A percentile compares a stretch with the other conserved stretches of the same genome.
phyloP scores from a whole-genome alignment of 2,113 vertebrate genomes.

The Oncorhynchus kisutch region DNA sequence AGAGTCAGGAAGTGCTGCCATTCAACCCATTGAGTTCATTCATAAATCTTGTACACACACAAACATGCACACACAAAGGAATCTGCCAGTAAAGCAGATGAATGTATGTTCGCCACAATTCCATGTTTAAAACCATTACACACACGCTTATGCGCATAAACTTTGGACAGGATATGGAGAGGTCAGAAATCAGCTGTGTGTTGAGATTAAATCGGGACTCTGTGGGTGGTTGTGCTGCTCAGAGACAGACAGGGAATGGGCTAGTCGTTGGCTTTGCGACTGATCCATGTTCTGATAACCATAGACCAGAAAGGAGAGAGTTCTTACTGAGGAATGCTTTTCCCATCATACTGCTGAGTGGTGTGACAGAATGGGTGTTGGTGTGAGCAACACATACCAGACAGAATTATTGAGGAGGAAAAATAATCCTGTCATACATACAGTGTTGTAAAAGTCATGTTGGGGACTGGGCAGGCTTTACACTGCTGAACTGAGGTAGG shows the following conservation, averaged over 20 bases:
- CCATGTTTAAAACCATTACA: neutral
- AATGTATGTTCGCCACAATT: neutral
- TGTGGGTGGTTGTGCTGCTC: conserved; percentile 21
- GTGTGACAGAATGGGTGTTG: no score
- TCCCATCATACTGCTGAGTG: neutral
- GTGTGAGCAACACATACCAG: no score
- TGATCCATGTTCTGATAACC: conserved; percentile 32
- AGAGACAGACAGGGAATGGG: conserved; percentile 16
- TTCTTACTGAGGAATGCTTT: conserved; percentile 29
- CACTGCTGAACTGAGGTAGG: neutral
- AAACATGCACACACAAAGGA: conserved; percentile 23
- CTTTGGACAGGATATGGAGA: conserved; percentile 47
- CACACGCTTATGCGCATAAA: conserved; percentile 15
- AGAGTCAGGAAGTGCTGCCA: conserved; percentile 57
- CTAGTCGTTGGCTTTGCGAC: conserved; percentile 26
- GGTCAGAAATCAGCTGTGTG: conserved; percentile 37
- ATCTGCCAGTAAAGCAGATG: conserved; percentile 17
- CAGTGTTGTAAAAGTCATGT: no score
- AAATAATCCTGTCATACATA: no score
- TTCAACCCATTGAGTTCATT: conserved; percentile 45
- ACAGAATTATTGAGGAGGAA: no score
- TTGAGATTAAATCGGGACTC: conserved; percentile 25
- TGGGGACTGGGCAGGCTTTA: neutral
- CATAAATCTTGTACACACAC: conserved; percentile 49
- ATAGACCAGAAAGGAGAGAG: conserved; percentile 19